phyloP scores from a whole-genome alignment of 2,113 vertebrate species.

The Eulemur macaco region DNA sequence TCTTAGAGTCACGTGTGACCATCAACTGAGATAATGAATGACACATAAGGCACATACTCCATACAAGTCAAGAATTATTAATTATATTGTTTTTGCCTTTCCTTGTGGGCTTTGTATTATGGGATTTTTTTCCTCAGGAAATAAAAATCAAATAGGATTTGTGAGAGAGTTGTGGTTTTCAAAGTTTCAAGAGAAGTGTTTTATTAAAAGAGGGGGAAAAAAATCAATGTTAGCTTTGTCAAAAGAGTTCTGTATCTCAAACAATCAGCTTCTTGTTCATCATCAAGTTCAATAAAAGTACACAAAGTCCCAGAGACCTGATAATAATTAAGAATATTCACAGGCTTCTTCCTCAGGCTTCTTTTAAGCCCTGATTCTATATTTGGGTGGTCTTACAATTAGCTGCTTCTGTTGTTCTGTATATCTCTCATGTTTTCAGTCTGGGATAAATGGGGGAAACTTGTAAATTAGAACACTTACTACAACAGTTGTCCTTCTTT shows the following conservation, averaged over 20 bases:
- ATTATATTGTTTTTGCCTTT: background rate
- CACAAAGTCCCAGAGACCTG: background rate
- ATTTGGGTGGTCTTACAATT: background rate
- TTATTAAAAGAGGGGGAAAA: background rate
- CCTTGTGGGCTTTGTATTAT: background rate
- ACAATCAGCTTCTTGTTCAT: slow-evolving; percentile 48
- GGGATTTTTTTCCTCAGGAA: background rate
- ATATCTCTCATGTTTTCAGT: background rate
- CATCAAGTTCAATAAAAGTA: background rate
- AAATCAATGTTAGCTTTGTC: background rate
- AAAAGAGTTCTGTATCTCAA: slow-evolving; percentile 2
- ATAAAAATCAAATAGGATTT: background rate
- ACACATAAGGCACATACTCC: background rate
- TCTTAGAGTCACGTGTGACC: background rate
- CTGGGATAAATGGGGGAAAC: background rate
- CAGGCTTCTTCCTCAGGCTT: background rate
- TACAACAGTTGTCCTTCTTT: slow-evolving; percentile 35
- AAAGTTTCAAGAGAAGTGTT: background rate
- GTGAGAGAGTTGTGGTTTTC: background rate
- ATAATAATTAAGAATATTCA: background rate
- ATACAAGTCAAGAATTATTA: background rate
- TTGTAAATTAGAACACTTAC: slow-evolving; percentile 20
- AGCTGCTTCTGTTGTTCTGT: background rate
- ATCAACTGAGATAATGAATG: background rate
- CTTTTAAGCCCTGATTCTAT: background rate